A percentile compares a stretch with the other conserved stretches of the same genome.
Evolutionary conservation across 1,140 invertebrate genomes (phyloP).

Genomic region (Drosophila tani): DNA sequence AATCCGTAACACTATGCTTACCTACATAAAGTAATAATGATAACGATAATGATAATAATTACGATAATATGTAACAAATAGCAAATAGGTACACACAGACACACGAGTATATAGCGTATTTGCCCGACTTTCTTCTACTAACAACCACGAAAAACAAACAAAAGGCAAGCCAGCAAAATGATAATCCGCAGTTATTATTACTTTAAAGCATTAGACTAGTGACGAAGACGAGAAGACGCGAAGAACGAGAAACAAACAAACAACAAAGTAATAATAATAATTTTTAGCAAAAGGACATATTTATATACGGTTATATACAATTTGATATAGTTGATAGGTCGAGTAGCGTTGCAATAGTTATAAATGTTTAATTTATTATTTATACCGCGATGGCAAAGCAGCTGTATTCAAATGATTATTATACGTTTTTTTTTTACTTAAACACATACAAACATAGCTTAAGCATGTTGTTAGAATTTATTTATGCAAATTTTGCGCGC

Average conservation of each 20-base stretch:
- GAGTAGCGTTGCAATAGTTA: conserved; percentile 79
- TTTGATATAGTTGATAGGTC: conserved; percentile 79
- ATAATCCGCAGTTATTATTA: conserved; percentile 82
- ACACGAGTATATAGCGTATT: conserved; percentile 58
- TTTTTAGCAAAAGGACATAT: conserved; percentile 81
- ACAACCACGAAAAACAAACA: conserved; percentile 32
- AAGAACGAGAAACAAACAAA: conserved; percentile 13
- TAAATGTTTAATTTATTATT: conserved; percentile 83
- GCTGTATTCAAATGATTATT: conserved; percentile 44
- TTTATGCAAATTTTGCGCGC: conserved; percentile 64
- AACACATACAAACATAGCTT: conserved; percentile 46
- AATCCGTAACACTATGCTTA: conserved; percentile 43
- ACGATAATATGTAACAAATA: conserved; percentile 75
- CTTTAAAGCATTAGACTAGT: conserved; percentile 79
- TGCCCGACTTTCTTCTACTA: conserved; percentile 68
- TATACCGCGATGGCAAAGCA: conserved; percentile 44
- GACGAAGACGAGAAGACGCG: conserved; percentile 11
- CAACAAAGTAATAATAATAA: conserved; percentile 60
- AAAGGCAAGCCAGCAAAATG: conserved; percentile 64
- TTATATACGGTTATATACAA: conserved; percentile 77
- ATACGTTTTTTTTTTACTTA: conserved; percentile 49
- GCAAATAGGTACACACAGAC: conserved; percentile 51
- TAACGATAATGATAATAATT: conserved; percentile 66
- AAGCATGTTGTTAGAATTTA: conserved; percentile 75
- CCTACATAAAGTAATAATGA: conserved; percentile 52